Percentiles rank a stretch among this genome's conserved stretches.
Evolutionary conservation across 2,797 vertebrate genomes (phyloP).

Genomic region (Amblyopsis hoosieri): DNA sequence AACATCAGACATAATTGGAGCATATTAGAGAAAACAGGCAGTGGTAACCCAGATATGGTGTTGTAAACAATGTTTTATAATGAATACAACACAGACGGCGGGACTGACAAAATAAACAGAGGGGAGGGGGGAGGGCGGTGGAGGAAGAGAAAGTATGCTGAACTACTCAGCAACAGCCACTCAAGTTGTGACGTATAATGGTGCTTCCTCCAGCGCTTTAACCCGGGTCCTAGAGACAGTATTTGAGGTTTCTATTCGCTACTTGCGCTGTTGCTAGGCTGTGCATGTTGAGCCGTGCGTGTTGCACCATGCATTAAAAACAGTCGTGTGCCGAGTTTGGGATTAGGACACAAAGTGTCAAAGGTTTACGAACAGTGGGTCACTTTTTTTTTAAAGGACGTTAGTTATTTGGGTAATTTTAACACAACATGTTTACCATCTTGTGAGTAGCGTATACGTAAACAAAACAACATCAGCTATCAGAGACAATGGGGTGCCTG

Average conservation of each 20-base stretch:
- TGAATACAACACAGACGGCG: slow-evolving; percentile 67
- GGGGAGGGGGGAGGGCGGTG: slow-evolving; percentile 51
- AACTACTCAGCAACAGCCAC: slow-evolving; percentile 87
- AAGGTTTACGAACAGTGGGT: too few relatives aligned
- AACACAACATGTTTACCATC: too few relatives aligned
- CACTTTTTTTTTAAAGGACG: too few relatives aligned
- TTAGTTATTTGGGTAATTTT: too few relatives aligned
- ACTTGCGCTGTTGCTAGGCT: slow-evolving; percentile 87
- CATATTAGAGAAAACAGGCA: slow-evolving; percentile 5
- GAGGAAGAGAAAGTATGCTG: slow-evolving; percentile 70
- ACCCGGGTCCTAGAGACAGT: slow-evolving; percentile 85
- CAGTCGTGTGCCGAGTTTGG: slow-evolving; percentile 67
- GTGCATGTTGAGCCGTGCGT: slow-evolving; percentile 68
- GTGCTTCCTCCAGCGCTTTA: slow-evolving; percentile 81
- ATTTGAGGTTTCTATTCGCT: slow-evolving; percentile 84
- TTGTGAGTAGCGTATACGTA: neutral
- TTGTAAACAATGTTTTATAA: slow-evolving; percentile 69
- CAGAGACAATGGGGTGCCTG: slow-evolving; percentile 3
- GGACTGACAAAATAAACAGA: slow-evolving; percentile 72
- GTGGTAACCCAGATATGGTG: slow-evolving; percentile 36
- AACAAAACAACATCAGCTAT: neutral
- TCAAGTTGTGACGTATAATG: slow-evolving; percentile 79
- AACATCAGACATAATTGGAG: slow-evolving; percentile 9
- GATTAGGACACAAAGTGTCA: slow-evolving; percentile 49
- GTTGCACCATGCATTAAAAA: slow-evolving; percentile 63